Evolutionary conservation across 2,797 vertebrate genomes (phyloP).

Genomic region (Micrastur ruficollis): DNA sequence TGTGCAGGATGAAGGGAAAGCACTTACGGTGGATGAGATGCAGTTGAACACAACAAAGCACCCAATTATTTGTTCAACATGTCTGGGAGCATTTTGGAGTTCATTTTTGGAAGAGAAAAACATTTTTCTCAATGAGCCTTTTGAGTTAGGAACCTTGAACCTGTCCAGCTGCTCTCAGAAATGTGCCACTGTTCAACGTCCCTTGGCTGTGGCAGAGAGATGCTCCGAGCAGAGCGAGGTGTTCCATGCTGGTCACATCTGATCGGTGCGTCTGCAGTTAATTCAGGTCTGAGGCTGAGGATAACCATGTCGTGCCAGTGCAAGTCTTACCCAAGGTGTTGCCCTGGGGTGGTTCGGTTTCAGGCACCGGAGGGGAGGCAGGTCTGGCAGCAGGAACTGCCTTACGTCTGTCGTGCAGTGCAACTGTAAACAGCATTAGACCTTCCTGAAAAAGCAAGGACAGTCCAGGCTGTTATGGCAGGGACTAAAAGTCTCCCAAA

Average conservation of each 20-base stretch:
- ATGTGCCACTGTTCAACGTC: rapidly evolving
- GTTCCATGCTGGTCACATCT: rapidly evolving
- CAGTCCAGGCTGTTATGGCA: neutral
- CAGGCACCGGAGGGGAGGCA: neutral
- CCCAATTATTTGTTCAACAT: rapidly evolving
- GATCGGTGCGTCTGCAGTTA: neutral
- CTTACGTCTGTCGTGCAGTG: neutral
- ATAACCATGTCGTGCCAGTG: neutral
- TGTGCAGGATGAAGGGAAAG: neutral
- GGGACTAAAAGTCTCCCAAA: neutral
- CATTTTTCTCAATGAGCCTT: neutral
- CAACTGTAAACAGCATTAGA: neutral
- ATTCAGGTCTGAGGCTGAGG: neutral
- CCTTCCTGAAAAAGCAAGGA: neutral
- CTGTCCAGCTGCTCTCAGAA: rapidly evolving
- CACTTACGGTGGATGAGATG: neutral
- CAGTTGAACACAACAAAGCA: neutral
- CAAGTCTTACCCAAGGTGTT: neutral
- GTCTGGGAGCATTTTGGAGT: neutral
- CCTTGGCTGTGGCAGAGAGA: neutral
- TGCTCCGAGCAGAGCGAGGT: neutral
- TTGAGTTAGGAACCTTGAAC: neutral
- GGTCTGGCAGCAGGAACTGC: neutral
- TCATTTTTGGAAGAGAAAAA: neutral
- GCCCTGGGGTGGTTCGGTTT: neutral